Evolutionary conservation across 2,888 invertebrate genomes (phyloP).

Genomic region (Hetaerina titia): DNA sequence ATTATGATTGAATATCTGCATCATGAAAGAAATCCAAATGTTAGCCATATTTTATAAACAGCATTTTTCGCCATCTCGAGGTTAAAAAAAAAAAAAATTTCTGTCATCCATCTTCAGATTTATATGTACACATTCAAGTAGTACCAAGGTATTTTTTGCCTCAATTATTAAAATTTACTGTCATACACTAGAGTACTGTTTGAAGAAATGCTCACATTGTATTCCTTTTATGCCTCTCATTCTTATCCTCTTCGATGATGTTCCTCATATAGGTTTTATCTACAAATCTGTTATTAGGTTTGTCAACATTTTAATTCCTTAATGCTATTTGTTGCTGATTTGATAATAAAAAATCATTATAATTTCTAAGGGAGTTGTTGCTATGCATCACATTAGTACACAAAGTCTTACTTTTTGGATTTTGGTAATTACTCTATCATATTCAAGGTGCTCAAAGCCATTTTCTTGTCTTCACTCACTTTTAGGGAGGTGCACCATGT

Average conservation of each 20-base stretch:
- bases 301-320: not conserved
- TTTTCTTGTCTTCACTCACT: constrained; percentile 14
- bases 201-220: not conserved
- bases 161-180: not conserved
- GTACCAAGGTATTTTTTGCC: no score
- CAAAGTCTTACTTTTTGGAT: no score
- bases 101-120: not conserved
- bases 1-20: no score
- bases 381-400: no score
- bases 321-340: no score
- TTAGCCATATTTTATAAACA: no score
- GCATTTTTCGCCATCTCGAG: no score
- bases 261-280: not conserved
- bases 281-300: not conserved
- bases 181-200: not conserved
- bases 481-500: constrained; percentile 92
- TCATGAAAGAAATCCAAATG: no score
- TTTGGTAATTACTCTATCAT: no score
- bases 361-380: no score
- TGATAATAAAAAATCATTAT: no score
- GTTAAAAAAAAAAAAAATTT: not conserved
- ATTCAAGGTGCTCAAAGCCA: not conserved
- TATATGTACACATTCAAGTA: not conserved
- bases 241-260: not conserved
- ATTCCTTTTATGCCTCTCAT: not conserved